Evolutionary conservation across 2,797 vertebrate genomes (phyloP), one percentile per base, ranked within the genome.

Genomic region (Mus caroli): DNA sequence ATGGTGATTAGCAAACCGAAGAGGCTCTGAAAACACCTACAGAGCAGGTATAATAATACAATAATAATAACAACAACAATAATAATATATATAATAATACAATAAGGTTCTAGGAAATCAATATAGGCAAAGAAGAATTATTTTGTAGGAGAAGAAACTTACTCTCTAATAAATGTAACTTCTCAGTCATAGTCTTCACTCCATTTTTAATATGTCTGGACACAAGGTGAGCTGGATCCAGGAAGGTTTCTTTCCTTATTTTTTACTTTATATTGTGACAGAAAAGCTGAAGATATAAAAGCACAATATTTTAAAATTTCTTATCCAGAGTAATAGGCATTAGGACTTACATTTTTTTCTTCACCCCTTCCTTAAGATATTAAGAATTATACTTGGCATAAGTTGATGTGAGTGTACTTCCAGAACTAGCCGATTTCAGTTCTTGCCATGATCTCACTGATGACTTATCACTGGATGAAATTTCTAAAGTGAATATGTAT

Each of bases 61-160:
- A n/a, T n/a, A n/a, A n/a, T n/a, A n/a, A n/a, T n/a, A n/a, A n/a
- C n/a, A n/a, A n/a, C n/a, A n/a, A n/a, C n/a, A n/a, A n/a, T n/a
- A n/a, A n/a, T n/a, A n/a, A n/a, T n/a, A n/a, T n/a, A n/a, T n/a
- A n/a, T n/a, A n/a, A n/a, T n/a, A n/a, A 91, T 26, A 94, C 88
- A 87, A 15, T 93, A 86, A 93, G 3, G 71, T 93, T n/a, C 90
- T 96, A 96, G 43, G 0, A 31, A 94, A 97, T 96, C 78, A 75
- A 95, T 96, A 94, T 31, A 56, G 94, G 34, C 40, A 86, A 95
- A 94, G 87, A 91, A 87, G 96, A 94, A 90, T 75, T 83, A 84
- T 91, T 95, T 94, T 93, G 86, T 79, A 24, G 14, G 28, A 78
- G 22, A n/a, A 94, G 13, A 88, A 96, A 90, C 43, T 88, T 94